Evolutionary conservation across 2,888 invertebrate genomes (phyloP), one percentile per base, ranked within the genome.

Genomic region (Orgyia antiqua): DNA sequence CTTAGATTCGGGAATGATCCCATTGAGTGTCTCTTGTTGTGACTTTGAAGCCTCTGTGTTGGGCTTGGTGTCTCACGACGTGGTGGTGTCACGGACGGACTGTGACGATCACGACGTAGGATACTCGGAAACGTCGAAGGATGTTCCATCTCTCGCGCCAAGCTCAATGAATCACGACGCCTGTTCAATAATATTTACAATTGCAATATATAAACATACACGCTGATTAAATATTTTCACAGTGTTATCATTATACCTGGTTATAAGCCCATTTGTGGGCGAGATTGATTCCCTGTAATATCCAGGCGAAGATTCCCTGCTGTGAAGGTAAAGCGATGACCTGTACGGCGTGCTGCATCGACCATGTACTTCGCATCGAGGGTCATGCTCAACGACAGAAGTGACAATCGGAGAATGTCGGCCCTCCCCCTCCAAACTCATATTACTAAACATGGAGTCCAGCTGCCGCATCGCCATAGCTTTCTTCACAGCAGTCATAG

Each of bases 321-420:
- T 78, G 55, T 84, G 83, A 31, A 84, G 68, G 43, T 83, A 86
- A 23, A 84, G 68, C 21, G 84, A 83, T 4, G 84, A 84, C 34
- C 80, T 66, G 44, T 82, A 73, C 10, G 82, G 78, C 29, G 83
- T 78, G 39, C 70, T 67, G 63, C 78, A 80, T 19, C 84, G 74
- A 23, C 92, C 92, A 68, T 93, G 93, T 18, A 93, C 91, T 58
- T 93, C 92, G 64, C 93, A 94, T 42, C 89, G 90, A 42, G 87
- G 83, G 68, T 86, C 86, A 54, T 80, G 78, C 51, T 91, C 91
- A 27, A 88, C 80, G 55, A 88, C 87, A 21, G 88, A 87, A 64
- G 73, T 83, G 48, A 84, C 84, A 30, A 75, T 44, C 27, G 86
- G 77, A 33, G 79, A 82, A 35, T 71, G 73, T 26, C 82, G 71